Evolutionary conservation across 2,888 invertebrate species (phyloP), one percentile per base, ranked within the genome.

Genomic region (Alloplasta piceator): DNA sequence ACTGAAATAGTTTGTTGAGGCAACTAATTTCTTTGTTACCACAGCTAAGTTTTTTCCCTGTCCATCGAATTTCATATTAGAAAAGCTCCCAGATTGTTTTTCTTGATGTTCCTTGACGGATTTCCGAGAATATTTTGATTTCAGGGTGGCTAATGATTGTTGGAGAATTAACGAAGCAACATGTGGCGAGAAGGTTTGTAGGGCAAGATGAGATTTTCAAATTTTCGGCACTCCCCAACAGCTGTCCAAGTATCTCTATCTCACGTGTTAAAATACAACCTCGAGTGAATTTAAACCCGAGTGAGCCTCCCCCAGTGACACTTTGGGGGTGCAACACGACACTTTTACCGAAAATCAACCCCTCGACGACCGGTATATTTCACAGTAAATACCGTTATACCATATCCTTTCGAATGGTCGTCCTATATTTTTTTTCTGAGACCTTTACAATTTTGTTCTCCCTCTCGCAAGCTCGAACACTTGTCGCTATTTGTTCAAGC

Each of bases 321-420:
- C 82, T 82, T 80, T 56, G 67, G 68, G 52, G 75, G 77, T 77
- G 83, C 75, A 82, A 83, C 83, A 72, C 64, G 83, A 86, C 82
- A 85, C 82, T 84, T 82, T 79, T 76, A 85, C 66, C 75, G 81
- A 74, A 55, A 64, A 55, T 43, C 58, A 78, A 61, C 26, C 26
- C 26, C 26, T 26, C 26, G n/a, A n/a, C n/a, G n/a, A n/a, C n/a
- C n/a, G 26, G 26, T 26, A 26, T 26, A 26, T 26, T 26, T 26
- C 26, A 26, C 26, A 26, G 26, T 3, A 26, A 50, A 14, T 52
- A 41, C 55, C 46, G 39, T 50, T 12, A 60, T 43, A 14, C 58
- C 36, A 41, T 41, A 70, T 70, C 56, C 73, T 60, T 39, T 12
- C 72, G 7, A 56, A 60, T 5, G 4, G 14, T 14, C 38, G 36